phyloP scores from a whole-genome alignment of 2,797 vertebrate species.

The Pseudochirops cupreus region DNA sequence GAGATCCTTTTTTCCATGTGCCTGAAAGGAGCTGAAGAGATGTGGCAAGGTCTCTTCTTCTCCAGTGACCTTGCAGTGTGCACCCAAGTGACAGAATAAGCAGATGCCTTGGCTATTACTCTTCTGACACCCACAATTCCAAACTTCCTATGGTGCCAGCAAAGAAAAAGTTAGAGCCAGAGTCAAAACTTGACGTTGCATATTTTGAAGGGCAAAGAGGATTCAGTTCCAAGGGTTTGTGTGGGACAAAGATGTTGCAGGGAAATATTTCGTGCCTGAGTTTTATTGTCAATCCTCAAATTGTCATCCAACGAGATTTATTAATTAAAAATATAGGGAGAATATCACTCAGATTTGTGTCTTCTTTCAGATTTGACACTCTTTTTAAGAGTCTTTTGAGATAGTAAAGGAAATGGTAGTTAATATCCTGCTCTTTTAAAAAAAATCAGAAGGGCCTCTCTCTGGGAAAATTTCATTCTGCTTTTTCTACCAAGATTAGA shows the following conservation, averaged over 20 bases:
- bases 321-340: conserved; percentile 29
- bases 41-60: conserved; percentile 72
- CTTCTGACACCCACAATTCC: background rate
- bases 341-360: conserved; percentile 1
- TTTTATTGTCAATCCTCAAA: background rate
- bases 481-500: conserved; percentile 2
- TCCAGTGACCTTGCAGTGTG: conserved; percentile 77
- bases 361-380: conserved; percentile 14
- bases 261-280: background rate
- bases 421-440: background rate
- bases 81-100: background rate
- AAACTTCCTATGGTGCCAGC: background rate
- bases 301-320: background rate
- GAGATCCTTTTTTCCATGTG: conserved; percentile 5
- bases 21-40: conserved; percentile 17
- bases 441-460: background rate
- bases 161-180: background rate
- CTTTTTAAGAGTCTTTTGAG: background rate
- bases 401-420: background rate
- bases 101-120: background rate
- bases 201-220: conserved; percentile 46
- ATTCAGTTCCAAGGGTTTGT: conserved; percentile 27
- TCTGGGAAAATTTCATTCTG: background rate
- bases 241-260: background rate
- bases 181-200: background rate